Conservation (phyloP, 2,888 invertebrate genomes). For the Drosophila algonquin region DNA sequence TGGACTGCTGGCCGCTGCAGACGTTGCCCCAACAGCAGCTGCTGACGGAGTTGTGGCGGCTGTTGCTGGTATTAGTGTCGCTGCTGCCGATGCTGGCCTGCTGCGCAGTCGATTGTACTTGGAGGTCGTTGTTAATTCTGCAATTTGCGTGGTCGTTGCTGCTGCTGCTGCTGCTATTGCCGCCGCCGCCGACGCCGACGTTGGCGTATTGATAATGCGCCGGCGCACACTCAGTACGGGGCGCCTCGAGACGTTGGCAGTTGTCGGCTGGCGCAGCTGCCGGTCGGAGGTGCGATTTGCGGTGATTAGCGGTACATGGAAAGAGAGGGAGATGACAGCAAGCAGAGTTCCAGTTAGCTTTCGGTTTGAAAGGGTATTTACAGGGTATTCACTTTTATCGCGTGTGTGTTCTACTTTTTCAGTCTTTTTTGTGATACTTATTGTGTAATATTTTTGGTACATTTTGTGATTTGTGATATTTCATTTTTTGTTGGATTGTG, state of each 20-base stretch:
- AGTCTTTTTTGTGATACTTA: neutral
- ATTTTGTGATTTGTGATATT: slow-evolving; percentile 29
- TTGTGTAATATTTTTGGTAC: neutral
- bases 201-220: slow-evolving; percentile 75
- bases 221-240: slow-evolving; percentile 82
- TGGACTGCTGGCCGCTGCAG: slow-evolving; percentile 45
- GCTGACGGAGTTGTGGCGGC: slow-evolving; percentile 37
- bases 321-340: slow-evolving; percentile 22
- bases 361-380: neutral
- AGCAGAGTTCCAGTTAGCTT: slow-evolving; percentile 6
- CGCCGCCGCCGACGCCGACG: slow-evolving; percentile 49
- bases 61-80: slow-evolving; percentile 46
- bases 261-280: slow-evolving; percentile 57
- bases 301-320: slow-evolving; percentile 34
- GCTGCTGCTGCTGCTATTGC: slow-evolving; percentile 45
- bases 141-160: slow-evolving; percentile 55
- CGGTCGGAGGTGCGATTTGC: slow-evolving; percentile 30
- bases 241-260: slow-evolving; percentile 73
- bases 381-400: neutral
- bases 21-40: slow-evolving; percentile 16
- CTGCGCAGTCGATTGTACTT: slow-evolving; percentile 73
- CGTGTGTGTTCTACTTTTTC: neutral
- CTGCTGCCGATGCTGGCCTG: slow-evolving; percentile 53
- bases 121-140: slow-evolving; percentile 69
- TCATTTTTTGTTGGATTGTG: slow-evolving; percentile 2